These are phyloP conservation scores for Colletes gigas DNA, from an alignment of 1,140 invertebrate species.

Conservation along the genomic window DNA sequence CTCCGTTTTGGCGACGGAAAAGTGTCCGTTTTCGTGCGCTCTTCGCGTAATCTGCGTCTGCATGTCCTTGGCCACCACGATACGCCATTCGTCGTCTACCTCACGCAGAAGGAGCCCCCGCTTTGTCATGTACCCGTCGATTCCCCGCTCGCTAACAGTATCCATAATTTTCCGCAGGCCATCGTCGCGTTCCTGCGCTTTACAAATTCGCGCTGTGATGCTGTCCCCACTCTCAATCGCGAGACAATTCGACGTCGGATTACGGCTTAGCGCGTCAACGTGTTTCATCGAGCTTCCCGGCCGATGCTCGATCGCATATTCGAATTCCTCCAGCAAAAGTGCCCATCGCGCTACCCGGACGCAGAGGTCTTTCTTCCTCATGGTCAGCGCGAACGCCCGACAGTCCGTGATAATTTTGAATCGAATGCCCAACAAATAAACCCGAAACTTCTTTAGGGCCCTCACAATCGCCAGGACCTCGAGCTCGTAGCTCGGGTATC, in stretches of 20 bases:
- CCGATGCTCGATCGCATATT: background rate
- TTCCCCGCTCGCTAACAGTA: background rate
- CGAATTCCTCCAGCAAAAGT: background rate
- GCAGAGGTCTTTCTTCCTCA: background rate
- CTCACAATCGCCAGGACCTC: too few species aligned
- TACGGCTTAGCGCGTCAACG: background rate
- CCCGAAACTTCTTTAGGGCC: too few species aligned
- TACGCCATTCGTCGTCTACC: background rate
- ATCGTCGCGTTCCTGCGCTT: background rate
- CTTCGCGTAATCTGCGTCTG: background rate
- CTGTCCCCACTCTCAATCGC: background rate
- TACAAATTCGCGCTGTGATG: background rate
- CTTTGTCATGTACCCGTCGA: background rate
- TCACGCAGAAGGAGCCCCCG: background rate
- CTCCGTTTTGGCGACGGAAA: background rate
- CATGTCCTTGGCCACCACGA: background rate
- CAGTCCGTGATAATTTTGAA: background rate
- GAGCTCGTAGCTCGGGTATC: too few species aligned
- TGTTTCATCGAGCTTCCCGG: background rate
- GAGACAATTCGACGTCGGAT: background rate
- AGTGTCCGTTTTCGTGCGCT: constrained; percentile 7
- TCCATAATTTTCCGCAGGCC: background rate
- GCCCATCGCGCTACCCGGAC: background rate
- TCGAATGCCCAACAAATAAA: background rate
- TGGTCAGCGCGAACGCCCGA: background rate